phyloP scores from a whole-genome alignment of 2,888 invertebrate genomes.

The Penaeus monodon region DNA sequence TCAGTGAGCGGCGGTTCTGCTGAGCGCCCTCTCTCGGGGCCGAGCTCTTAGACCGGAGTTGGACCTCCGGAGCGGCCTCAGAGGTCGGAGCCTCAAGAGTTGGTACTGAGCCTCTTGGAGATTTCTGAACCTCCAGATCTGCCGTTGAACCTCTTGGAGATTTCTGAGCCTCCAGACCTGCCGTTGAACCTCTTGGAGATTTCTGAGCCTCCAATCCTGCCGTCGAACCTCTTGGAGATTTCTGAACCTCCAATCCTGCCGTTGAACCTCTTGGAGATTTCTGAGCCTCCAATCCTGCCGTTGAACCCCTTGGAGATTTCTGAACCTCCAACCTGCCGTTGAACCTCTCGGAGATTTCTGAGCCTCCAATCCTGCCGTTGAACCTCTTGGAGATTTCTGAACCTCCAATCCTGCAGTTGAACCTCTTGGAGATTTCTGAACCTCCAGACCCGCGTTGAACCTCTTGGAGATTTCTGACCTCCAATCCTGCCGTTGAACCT shows the following conservation, averaged over 20 bases:
- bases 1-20: neutral
- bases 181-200: neutral
- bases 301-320: neutral
- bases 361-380: neutral
- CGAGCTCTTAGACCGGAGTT: neutral
- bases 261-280: neutral
- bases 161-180: neutral
- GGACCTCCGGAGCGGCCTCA: neutral
- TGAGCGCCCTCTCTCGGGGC: neutral
- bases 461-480: slow-evolving; percentile 1
- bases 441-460: neutral
- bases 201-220: neutral
- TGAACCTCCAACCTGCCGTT: neutral
- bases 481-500: too few species aligned
- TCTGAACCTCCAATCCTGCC: neutral
- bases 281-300: neutral
- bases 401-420: neutral
- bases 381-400: neutral
- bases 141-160: neutral
- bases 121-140: neutral
- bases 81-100: neutral
- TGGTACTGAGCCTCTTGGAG: neutral
- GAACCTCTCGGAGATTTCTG: neutral
- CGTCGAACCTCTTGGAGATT: neutral
- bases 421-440: neutral